These are phyloP conservation scores for Hydropsyche betteni DNA, from an alignment of 2,888 invertebrate species.

Conservation along the genomic window DNA sequence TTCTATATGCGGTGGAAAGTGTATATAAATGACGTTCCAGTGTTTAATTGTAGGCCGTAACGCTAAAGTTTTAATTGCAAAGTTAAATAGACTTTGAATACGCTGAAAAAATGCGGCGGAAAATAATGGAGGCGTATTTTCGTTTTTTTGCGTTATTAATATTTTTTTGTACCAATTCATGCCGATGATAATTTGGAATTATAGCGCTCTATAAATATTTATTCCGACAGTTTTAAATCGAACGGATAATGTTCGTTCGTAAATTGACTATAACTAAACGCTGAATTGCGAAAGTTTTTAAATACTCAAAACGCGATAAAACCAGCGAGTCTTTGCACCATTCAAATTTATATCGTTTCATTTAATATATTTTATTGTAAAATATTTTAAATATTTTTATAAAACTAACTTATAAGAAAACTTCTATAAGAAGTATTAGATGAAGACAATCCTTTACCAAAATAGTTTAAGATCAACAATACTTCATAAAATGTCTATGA, in stretches of 20 bases:
- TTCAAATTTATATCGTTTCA: no score
- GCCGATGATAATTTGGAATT: background rate
- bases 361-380: no score
- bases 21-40: constrained; percentile 9
- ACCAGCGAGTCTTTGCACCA: no score
- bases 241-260: no score
- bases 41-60: constrained; percentile 9
- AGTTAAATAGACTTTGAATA: constrained; percentile 41
- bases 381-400: no score
- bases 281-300: no score
- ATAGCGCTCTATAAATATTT: no score
- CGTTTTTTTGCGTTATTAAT: constrained; percentile 1
- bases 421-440: background rate
- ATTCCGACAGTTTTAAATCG: no score
- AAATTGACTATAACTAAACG: no score
- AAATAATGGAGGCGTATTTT: constrained; percentile 18
- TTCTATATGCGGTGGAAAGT: background rate
- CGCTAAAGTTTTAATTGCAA: constrained; percentile 43
- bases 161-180: background rate
- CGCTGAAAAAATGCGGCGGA: constrained; percentile 17
- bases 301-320: no score
- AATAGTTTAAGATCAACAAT: background rate
- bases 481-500: background rate
- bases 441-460: background rate
- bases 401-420: no score